These are phyloP conservation scores for Protodeltote pygarga DNA, from an alignment of 2,888 invertebrate genomes.

Conservation along the genomic window DNA sequence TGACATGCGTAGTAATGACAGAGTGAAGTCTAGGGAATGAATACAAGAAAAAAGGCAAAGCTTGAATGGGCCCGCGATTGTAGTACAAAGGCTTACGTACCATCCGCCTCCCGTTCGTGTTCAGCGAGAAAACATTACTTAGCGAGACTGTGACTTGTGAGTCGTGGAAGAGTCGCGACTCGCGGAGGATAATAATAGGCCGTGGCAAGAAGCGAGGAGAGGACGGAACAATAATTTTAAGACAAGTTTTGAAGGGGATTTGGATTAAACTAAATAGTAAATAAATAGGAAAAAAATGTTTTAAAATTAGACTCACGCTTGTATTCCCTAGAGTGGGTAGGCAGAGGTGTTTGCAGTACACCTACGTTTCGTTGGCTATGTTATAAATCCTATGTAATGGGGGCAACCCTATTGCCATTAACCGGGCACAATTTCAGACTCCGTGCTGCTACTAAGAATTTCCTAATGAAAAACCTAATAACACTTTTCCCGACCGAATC, in stretches of 20 bases:
- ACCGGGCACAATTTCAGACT: no score
- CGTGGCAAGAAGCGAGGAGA: background rate
- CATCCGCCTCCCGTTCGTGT: no score
- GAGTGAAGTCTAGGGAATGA: conserved; percentile 49
- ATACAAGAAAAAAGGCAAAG: conserved; percentile 52
- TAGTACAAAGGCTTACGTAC: conserved; percentile 55
- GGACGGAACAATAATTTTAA: background rate
- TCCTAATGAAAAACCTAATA: no score
- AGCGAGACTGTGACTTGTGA: no score
- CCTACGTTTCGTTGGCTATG: no score
- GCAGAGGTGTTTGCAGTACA: no score
- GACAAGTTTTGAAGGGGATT: background rate
- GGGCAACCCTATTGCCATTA: no score
- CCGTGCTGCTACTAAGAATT: no score
- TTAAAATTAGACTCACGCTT: no score
- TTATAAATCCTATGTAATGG: no score
- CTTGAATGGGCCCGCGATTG: conserved; percentile 64
- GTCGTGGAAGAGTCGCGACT: conserved; percentile 14
- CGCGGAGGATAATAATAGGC: conserved; percentile 21
- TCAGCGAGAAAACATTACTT: conserved; percentile 58
- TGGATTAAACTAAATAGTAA: background rate
- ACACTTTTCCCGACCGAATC: no score
- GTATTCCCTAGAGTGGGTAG: no score
- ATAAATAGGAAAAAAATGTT: background rate
- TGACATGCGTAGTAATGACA: conserved; percentile 52